Base-by-base conservation (phyloP, 37 sponge, comb jelly and placozoan genomes). In the Halichondria panicea region DNA sequence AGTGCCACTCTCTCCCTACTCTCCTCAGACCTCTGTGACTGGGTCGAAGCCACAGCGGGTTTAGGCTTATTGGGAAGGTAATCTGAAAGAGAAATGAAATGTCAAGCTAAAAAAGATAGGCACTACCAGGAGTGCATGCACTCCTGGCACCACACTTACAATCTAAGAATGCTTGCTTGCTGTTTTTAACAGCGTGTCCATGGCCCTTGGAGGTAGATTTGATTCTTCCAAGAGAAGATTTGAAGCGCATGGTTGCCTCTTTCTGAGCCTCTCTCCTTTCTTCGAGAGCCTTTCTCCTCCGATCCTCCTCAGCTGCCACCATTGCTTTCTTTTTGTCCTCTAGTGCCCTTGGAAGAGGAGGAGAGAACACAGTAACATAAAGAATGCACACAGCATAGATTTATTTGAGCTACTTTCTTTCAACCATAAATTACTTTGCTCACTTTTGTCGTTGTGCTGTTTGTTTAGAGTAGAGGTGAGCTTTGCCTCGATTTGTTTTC, bases 381-480 rank as follows among this genome's bases (percentile, higher is more conserved):
- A n/a, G n/a, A n/a, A n/a, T n/a, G n/a, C n/a, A n/a, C n/a, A n/a
- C n/a, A n/a, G n/a, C n/a, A n/a, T n/a, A n/a, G n/a, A n/a, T n/a
- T n/a, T n/a, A n/a, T n/a, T n/a, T n/a, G n/a, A n/a, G n/a, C n/a
- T n/a, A n/a, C n/a, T n/a, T n/a, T n/a, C 64, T 7, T 38, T 8
- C 37, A 11, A 27, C 64, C 5, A 18, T 6, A 8, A 58, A 22
- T 27, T 6, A 8, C 3, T 8, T 22, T 28, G 21, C 83, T 42
- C 21, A 89, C 89, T 37, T 83, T 41, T 76, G 85, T 63, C 90
- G 75, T 56, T 84, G 79, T 19, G 52, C 63, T 34, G 90, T 89
- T 52, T 89, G 85, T 30, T 79, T 74, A 12, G 90, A 89, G 28
- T 84, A 72, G n/a, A 37, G 33, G 19, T 76, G 68, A 13, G 73